Evolutionary conservation across 2,797 vertebrate species (phyloP).

Genomic region (Malacoctenus gilli): DNA sequence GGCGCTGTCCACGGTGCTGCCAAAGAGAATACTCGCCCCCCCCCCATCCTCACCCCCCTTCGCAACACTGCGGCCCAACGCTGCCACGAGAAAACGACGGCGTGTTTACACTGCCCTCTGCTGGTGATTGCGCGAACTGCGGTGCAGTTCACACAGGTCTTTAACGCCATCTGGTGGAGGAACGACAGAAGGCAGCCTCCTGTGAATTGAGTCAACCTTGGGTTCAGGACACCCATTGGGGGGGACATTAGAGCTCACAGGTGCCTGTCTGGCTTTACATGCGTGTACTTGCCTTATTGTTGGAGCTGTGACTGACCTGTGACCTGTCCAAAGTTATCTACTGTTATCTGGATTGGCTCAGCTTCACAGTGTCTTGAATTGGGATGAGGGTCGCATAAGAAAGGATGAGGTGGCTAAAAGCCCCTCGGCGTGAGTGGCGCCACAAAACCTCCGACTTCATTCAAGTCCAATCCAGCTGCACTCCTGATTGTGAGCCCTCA

Average conservation of each 20-base stretch:
- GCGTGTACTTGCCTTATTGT: too few species aligned
- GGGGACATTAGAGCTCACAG: too few species aligned
- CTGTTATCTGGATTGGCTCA: too few species aligned
- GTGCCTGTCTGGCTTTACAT: too few species aligned
- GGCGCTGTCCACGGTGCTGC: conserved; percentile 67
- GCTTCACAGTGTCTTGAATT: too few species aligned
- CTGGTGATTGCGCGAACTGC: conserved; percentile 9
- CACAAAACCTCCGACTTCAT: background rate
- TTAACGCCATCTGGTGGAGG: conserved; percentile 49
- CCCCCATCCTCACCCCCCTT: too few species aligned
- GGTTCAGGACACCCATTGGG: too few species aligned
- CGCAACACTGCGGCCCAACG: conserved; percentile 41
- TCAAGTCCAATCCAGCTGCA: background rate
- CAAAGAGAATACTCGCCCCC: conserved; percentile 58
- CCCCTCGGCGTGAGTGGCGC: too few species aligned
- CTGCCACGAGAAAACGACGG: background rate
- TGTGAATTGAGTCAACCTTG: background rate
- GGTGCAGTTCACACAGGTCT: conserved; percentile 8
- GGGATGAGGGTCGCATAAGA: too few species aligned
- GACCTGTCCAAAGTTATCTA: too few species aligned
- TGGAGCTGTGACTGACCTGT: too few species aligned
- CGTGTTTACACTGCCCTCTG: conserved; percentile 60
- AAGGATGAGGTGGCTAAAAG: too few species aligned
- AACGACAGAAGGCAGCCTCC: background rate
- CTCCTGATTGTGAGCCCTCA: background rate